These are phyloP conservation scores for Caenorhabditis sp. DNA, from an alignment of 2,888 invertebrate species.

Conservation along the genomic window DNA sequence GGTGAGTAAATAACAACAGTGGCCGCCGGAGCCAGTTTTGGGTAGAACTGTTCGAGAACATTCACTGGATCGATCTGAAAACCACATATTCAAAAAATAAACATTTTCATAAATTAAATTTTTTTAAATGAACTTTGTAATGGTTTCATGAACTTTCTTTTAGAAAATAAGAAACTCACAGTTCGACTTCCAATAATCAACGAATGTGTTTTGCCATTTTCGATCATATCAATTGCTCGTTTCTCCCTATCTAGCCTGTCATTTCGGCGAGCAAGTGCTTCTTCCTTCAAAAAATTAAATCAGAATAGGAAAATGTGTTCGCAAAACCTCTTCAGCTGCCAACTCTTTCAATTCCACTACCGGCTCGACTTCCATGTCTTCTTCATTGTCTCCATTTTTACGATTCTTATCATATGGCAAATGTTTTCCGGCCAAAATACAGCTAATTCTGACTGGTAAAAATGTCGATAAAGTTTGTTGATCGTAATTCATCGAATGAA, in stretches of 20 bases:
- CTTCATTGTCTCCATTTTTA: conserved; percentile 12
- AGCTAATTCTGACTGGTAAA: conserved; percentile 43
- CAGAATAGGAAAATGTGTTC: too few relatives aligned
- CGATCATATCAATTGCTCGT: conserved; percentile 40
- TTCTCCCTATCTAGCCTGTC: conserved; percentile 49
- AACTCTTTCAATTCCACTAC: neutral
- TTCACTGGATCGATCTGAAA: conserved; percentile 49
- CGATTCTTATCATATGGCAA: conserved; percentile 29
- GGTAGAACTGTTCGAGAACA: conserved; percentile 48
- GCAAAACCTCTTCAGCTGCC: neutral
- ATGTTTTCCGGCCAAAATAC: conserved; percentile 20
- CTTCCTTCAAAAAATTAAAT: conserved; percentile 21
- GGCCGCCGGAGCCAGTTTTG: conserved; percentile 48
- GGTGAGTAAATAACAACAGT: conserved; percentile 61
- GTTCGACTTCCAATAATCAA: conserved; percentile 44
- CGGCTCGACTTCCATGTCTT: conserved; percentile 12
- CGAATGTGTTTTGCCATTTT: conserved; percentile 33
- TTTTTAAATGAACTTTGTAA: too few relatives aligned
- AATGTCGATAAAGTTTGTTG: conserved; percentile 36
- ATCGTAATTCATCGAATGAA: conserved; percentile 54
- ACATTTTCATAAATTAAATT: too few relatives aligned
- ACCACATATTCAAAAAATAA: too few relatives aligned
- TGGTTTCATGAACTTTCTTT: neutral
- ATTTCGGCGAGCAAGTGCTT: conserved; percentile 28
- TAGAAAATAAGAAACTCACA: conserved; percentile 9